These are phyloP conservation scores for Harpalus rufipes DNA, from an alignment of 2,888 invertebrate species.

Conservation along the genomic window DNA sequence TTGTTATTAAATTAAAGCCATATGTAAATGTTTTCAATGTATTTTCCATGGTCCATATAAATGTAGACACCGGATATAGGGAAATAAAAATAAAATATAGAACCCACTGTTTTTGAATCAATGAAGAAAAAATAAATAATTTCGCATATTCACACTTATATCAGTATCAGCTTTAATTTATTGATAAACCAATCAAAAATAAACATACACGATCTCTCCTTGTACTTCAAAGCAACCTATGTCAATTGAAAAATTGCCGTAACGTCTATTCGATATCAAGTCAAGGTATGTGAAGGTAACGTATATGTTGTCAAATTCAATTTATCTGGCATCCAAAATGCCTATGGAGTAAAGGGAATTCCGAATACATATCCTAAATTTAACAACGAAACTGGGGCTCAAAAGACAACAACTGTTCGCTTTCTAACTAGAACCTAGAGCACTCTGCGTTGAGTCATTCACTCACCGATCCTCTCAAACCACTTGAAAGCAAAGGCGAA, in stretches of 20 bases:
- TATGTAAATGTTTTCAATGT: too few relatives aligned
- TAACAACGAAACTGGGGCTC: constrained; percentile 39
- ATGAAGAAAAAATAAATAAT: too few relatives aligned
- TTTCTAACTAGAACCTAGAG: constrained; percentile 45
- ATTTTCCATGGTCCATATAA: too few relatives aligned
- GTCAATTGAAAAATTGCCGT: not conserved
- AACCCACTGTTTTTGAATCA: too few relatives aligned
- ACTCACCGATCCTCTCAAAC: constrained; percentile 34
- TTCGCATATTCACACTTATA: too few relatives aligned
- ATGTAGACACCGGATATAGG: too few relatives aligned
- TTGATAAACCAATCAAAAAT: too few relatives aligned
- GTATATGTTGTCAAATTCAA: constrained; percentile 22
- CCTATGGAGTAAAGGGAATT: constrained; percentile 30
- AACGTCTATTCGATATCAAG: constrained; percentile 5
- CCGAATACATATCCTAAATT: constrained; percentile 29
- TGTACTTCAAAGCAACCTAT: not conserved
- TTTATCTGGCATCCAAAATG: constrained; percentile 28
- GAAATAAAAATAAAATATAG: too few relatives aligned
- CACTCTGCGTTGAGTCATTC: constrained; percentile 28
- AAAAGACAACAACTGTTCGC: constrained; percentile 42
- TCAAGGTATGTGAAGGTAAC: constrained; percentile 23
- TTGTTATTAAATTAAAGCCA: too few relatives aligned
- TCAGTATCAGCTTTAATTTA: too few relatives aligned
- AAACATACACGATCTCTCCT: too few relatives aligned
- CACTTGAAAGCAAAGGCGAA: constrained; percentile 21